Evolutionary conservation across 2,113 vertebrate genomes (phyloP), one percentile per base, ranked within the genome.

Genomic region (Misgurnus mizolepis): DNA sequence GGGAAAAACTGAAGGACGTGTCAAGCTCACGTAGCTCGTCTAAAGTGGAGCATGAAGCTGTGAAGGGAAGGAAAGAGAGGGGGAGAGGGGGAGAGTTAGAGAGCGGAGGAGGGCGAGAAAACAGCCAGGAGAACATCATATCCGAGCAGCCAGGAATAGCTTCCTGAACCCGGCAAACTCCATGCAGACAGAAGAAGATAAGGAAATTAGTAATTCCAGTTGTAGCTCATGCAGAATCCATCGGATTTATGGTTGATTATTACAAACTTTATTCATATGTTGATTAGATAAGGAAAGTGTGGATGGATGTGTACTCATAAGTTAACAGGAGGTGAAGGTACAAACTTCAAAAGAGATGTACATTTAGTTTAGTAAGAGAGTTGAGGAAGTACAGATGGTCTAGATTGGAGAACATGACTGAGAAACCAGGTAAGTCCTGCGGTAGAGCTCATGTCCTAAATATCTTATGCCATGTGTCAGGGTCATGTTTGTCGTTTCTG

Each of bases 61-160:
- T 22, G 62, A 72, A 77, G 64, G 67, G 45, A 71, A 66, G 50
- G 55, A 69, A 55, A 67, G 60, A n/a, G 69, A 58, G 50, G 12
- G 55, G 41, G n/a, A n/a, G n/a, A n/a, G n/a, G 39, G 55, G 41
- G 41, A 34, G 27, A 34, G 27, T 34, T 60, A 58, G 43, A 22
- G 64, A 55, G 62, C n/a, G n/a, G 41, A 50, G 41, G 65, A 18
- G 27, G 7, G 40, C n/a, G 49, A 49, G 71, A 67, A 60, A 49
- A 62, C 80, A 50, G 66, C 56, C 18, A 18, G 55, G 17, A 68
- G 43, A 47, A 80, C 75, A 70, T 76, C 80, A 81, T 81, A 83
- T 85, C 73, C 75, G 76, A 74, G 69, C 61, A 50, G 66, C 50
- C 84, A 79, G 82, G 82, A 88, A 85, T 88, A 85, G 85, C 70